phyloP scores from a whole-genome alignment of 2,888 invertebrate genomes.

The Euplexia lucipara region DNA sequence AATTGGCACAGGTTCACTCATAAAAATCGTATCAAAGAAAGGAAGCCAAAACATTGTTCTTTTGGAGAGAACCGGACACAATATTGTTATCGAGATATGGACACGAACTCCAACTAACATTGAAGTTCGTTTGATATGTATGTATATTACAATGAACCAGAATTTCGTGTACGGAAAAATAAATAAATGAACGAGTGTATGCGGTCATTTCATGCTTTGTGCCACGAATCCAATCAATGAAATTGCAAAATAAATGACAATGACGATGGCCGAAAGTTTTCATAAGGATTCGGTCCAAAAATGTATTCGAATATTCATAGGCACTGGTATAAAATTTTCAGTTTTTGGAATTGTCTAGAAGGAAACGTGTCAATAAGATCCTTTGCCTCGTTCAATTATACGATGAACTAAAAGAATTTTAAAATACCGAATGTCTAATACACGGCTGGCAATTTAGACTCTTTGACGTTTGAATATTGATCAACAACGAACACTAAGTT shows the following conservation, averaged over 20 bases:
- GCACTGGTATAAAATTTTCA: no score
- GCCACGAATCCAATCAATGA: not conserved
- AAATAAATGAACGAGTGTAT: not conserved
- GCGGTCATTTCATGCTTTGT: not conserved
- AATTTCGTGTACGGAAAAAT: conserved; percentile 1
- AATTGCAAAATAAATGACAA: not conserved
- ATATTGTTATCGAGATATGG: conserved; percentile 50
- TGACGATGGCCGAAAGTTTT: not conserved
- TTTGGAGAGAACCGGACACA: conserved; percentile 44
- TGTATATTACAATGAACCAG: not conserved
- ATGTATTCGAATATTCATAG: not conserved
- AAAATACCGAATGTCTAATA: not conserved
- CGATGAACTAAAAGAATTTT: not conserved
- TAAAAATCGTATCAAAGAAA: conserved; percentile 43
- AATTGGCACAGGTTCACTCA: conserved; percentile 48
- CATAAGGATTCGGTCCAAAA: not conserved
- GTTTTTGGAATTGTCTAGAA: no score
- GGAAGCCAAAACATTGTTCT: conserved; percentile 32
- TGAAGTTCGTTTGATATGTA: conserved; percentile 23
- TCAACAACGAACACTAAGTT: not conserved
- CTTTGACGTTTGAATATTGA: not conserved
- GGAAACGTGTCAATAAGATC: no score
- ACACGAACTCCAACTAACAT: conserved; percentile 40
- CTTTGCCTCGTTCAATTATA: no score
- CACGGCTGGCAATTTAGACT: not conserved